Evolutionary conservation across 2,113 vertebrate genomes (phyloP), one percentile per base, ranked within the genome.

Genomic region (Microcebus ravelobensis): DNA sequence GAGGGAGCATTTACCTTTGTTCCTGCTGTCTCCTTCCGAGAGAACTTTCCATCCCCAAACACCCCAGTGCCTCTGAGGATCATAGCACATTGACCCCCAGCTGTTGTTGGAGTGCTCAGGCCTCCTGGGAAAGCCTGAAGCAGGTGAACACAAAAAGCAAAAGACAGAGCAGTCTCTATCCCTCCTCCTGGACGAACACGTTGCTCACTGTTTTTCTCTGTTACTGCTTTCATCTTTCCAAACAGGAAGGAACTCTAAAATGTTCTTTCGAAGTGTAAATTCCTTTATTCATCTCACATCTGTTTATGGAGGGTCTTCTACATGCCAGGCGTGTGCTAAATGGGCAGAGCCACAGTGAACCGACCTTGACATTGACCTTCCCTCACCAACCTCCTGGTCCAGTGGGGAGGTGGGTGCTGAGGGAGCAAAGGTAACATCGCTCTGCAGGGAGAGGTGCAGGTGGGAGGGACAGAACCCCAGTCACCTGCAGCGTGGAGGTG

Each of bases 351-450:
- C 17, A 1, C 0, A 39, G 29, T 25, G 73, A 86, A 20, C 74
- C 13, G 45, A 7, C 15, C 31, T 13, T 21, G n/a, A 18, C 45
- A 5, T 13, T 70, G 73, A 82, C 10, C 25, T 23, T 10, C 29
- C 34, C 14, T 73, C 13, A 3, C 21, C 1, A 0, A 5, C 55
- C 71, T 17, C 5, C 1, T 11, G 31, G 34, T 6, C n/a, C 31
- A 2, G 25, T 25, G 70, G 1, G 27, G 3, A 1, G 27, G 12
- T 8, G 2, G 82, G 12, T 3, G 9, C 36, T 12, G 10, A 0
- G 59, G 6, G 23, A 15, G 36, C 10, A 3, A 71, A 23, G 29
- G 12, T 3, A 25, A 3, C 20, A 1, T 14, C 3, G 0, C 27
- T 39, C 76, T 50, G 25, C n/a, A 48, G 48, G 74, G 57, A 57